phyloP scores from a whole-genome alignment of 2,888 invertebrate genomes.

The Phortica okadai region DNA sequence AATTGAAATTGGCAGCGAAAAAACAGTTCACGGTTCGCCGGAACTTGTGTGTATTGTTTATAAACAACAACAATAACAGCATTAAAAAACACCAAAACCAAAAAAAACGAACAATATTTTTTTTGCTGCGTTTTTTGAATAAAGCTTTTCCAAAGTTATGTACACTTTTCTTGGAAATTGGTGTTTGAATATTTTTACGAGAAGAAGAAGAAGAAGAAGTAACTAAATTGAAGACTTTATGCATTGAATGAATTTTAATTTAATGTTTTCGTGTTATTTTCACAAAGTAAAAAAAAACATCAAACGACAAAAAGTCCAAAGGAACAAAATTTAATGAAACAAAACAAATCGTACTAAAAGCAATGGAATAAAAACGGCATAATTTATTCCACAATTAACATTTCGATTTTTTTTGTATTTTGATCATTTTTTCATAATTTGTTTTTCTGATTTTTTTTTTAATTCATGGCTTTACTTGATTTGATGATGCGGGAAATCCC shows the following conservation, averaged over 20 bases:
- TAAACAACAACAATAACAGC: slow-evolving; percentile 5
- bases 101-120: not conserved
- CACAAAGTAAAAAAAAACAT: slow-evolving; percentile 10
- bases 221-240: not conserved
- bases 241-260: no score
- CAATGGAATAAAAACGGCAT: not conserved
- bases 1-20: not conserved
- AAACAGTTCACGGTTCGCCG: not conserved
- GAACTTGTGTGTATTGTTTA: slow-evolving; percentile 15
- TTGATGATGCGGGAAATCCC: slow-evolving; percentile 37
- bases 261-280: slow-evolving; percentile 15
- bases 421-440: slow-evolving; percentile 17
- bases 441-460: not conserved
- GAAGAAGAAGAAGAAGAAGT: not conserved
- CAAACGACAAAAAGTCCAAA: slow-evolving; percentile 9
- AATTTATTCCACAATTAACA: not conserved
- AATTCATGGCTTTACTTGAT: not conserved
- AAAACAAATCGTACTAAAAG: slow-evolving; percentile 15
- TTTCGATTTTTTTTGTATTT: slow-evolving; percentile 12
- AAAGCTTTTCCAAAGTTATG: slow-evolving; percentile 11
- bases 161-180: slow-evolving; percentile 7
- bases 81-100: not conserved
- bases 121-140: not conserved
- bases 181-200: not conserved
- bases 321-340: slow-evolving; percentile 26